These are phyloP conservation scores for Kryptolebias ocellatus DNA, from an alignment of 2,797 vertebrate genomes.

Conservation along the genomic window DNA sequence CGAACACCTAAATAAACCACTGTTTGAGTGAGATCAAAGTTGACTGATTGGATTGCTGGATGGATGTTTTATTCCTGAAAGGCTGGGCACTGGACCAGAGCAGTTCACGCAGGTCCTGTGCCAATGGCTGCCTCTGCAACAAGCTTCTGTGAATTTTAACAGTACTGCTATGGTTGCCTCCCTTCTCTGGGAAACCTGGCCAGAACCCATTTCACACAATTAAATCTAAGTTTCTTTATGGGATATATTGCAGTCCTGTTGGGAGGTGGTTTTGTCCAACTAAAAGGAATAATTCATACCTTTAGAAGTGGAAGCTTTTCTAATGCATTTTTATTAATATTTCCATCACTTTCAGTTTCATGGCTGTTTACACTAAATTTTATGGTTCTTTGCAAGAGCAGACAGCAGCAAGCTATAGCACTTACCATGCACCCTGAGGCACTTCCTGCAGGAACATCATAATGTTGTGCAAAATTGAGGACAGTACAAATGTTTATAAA, in stretches of 20 bases:
- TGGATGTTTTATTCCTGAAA: conserved; percentile 34
- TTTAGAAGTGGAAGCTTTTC: no score
- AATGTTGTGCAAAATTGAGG: no score
- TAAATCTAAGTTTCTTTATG: conserved; percentile 37
- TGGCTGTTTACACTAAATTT: no score
- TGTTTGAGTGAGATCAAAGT: conserved; percentile 19
- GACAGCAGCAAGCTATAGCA: no score
- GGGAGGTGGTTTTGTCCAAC: not conserved
- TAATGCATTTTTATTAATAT: no score
- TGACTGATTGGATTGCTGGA: conserved; percentile 10
- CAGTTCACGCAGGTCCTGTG: conserved; percentile 47
- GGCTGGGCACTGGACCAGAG: conserved; percentile 30
- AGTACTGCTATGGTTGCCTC: conserved; percentile 69
- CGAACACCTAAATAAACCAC: conserved; percentile 10
- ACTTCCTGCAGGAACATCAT: no score
- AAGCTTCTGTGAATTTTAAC: conserved; percentile 80
- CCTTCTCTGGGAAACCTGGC: conserved; percentile 63
- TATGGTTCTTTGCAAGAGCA: no score
- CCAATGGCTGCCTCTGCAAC: conserved; percentile 61
- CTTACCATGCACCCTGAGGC: no score
- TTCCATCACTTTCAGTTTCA: no score
- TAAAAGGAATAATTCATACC: no score
- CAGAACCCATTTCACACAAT: conserved; percentile 36
- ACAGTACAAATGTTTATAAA: no score
- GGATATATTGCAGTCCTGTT: conserved; percentile 8